Percentiles rank a stretch among this genome's conserved stretches.
Conservation (phyloP, 1,140 invertebrate species). For the Drosophila elegans region DNA sequence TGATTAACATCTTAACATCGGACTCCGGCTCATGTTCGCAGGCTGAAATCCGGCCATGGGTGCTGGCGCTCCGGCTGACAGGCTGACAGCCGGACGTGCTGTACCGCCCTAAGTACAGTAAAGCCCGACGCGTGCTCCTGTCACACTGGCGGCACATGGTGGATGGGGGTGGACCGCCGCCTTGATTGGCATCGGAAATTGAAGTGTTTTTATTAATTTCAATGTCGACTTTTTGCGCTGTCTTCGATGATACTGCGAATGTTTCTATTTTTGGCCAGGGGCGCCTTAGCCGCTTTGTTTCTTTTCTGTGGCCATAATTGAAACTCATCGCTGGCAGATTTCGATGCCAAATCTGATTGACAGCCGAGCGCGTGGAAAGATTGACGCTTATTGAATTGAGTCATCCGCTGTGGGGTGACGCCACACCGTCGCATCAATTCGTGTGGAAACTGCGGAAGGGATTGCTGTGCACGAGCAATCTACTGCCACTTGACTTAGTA, state of each 20-base stretch:
- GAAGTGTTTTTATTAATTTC: constrained; percentile 80
- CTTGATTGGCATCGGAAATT: constrained; percentile 78
- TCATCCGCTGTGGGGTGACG: constrained; percentile 22
- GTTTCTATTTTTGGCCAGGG: constrained; percentile 61
- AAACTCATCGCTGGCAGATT: constrained; percentile 73
- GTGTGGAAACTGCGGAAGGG: constrained; percentile 42
- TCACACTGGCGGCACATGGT: constrained; percentile 29
- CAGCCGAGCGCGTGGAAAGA: constrained; percentile 50
- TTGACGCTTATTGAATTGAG: constrained; percentile 81
- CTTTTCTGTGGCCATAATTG: constrained; percentile 63
- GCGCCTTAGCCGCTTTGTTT: constrained; percentile 36
- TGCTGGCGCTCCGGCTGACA: constrained; percentile 49
- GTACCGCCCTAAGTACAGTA: constrained; percentile 65
- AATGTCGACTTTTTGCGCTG: constrained; percentile 56
- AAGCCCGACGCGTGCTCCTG: constrained; percentile 65
- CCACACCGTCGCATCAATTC: constrained; percentile 45
- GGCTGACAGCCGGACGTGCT: constrained; percentile 65
- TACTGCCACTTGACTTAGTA: constrained; percentile 10
- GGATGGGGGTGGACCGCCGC: constrained; percentile 8
- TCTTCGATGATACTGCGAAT: constrained; percentile 34
- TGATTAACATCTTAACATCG: constrained; percentile 75
- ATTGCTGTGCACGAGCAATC: background rate
- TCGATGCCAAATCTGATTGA: constrained; percentile 66
- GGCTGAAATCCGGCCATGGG: constrained; percentile 53
- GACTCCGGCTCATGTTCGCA: constrained; percentile 32